These are phyloP conservation scores for Lycocorax pyrrhopterus DNA, from an alignment of 2,113 vertebrate species.

Conservation along the genomic window DNA sequence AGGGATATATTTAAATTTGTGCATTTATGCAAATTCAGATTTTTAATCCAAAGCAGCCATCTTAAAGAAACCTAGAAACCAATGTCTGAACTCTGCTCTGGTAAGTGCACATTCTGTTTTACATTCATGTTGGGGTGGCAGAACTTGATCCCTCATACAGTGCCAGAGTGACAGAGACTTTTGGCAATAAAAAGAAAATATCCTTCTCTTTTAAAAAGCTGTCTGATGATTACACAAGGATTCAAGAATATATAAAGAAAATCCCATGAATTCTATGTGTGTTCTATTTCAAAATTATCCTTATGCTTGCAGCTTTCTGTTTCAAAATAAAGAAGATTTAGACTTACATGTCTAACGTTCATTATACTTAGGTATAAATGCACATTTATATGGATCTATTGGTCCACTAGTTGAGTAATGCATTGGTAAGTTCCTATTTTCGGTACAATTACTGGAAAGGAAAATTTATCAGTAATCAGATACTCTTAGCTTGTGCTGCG, in stretches of 20 bases:
- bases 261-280: not conserved
- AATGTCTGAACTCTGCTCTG: not conserved
- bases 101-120: not conserved
- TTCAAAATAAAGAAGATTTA: not conserved
- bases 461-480: not conserved
- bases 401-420: not conserved
- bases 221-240: not conserved
- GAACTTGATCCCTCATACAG: not conserved
- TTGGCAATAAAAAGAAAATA: not conserved
- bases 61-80: not conserved
- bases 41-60: not conserved
- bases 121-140: fast-evolving
- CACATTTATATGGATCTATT: not conserved
- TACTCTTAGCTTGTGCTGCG: not conserved
- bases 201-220: not conserved
- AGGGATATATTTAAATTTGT: not conserved
- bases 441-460: not conserved
- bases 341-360: not conserved
- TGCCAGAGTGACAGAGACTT: not conserved
- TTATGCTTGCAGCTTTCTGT: not conserved
- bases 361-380: not conserved
- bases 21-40: not conserved
- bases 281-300: not conserved
- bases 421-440: not conserved
- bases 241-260: not conserved